These are phyloP conservation scores for Rhopalosiphum maidis DNA, from an alignment of 1,140 invertebrate species.

Conservation along the genomic window DNA sequence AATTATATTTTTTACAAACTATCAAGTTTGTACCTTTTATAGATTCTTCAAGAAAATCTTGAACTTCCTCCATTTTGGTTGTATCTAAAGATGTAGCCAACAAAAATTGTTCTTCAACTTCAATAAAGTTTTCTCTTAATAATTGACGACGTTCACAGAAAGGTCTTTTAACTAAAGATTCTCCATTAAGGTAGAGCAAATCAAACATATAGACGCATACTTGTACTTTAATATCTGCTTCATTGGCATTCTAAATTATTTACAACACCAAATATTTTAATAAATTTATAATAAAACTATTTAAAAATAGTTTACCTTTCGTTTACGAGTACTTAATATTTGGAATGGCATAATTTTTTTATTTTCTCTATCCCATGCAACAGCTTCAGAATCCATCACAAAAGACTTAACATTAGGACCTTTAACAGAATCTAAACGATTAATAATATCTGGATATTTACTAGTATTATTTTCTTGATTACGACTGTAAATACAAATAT, in stretches of 20 bases:
- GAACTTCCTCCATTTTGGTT: constrained; percentile 88
- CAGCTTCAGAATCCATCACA: constrained; percentile 95
- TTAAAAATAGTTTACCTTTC: constrained; percentile 75
- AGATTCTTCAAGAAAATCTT: constrained; percentile 94
- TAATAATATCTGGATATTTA: constrained; percentile 97
- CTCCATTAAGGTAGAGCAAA: constrained; percentile 92
- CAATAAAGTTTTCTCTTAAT: constrained; percentile 77
- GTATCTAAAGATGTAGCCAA: constrained; percentile 89
- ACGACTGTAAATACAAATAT: constrained; percentile 87
- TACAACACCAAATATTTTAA: constrained; percentile 38
- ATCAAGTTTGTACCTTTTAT: constrained; percentile 76
- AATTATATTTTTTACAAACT: not conserved
- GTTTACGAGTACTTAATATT: constrained; percentile 92
- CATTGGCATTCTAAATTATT: constrained; percentile 77
- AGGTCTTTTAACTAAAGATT: constrained; percentile 81
- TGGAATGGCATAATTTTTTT: constrained; percentile 97
- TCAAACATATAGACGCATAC: constrained; percentile 99
- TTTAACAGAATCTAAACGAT: constrained; percentile 71
- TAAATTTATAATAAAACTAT: not conserved
- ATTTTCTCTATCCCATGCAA: constrained; percentile 92
- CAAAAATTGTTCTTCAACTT: constrained; percentile 83
- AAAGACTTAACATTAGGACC: constrained; percentile 76
- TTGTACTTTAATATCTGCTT: constrained; percentile 92
- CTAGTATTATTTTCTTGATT: constrained; percentile 98
- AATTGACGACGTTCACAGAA: constrained; percentile 79